Conservation (phyloP, 64 coral and sea anemone species). For the Catalaphyllia jardinei region DNA sequence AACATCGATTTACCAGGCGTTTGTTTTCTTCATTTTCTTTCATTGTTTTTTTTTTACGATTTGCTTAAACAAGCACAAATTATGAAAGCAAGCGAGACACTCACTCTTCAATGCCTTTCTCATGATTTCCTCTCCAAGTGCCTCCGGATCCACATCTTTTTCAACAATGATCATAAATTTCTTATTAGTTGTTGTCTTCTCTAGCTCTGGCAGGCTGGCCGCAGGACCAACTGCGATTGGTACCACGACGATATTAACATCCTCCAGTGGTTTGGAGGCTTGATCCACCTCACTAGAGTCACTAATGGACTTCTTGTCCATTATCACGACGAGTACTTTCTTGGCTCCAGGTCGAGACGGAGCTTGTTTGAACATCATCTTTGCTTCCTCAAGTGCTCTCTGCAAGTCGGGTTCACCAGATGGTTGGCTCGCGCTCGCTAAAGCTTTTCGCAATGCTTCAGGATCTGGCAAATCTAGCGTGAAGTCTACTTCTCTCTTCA, state of each 20-base stretch:
- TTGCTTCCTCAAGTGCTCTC: constrained; percentile 59
- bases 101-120: constrained; percentile 81
- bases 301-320: constrained; percentile 83
- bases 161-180: constrained; percentile 44
- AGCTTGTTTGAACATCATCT: constrained; percentile 61
- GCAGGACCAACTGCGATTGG: constrained; percentile 74
- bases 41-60: no score
- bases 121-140: constrained; percentile 66
- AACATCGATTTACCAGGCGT: no score
- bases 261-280: constrained; percentile 60
- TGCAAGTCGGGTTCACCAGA: constrained; percentile 57
- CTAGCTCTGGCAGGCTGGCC: constrained; percentile 44
- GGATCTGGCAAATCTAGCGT: constrained; percentile 12
- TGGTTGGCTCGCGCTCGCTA: constrained; percentile 25
- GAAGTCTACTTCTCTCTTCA: constrained; percentile 52
- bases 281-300: constrained; percentile 34
- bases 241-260: constrained; percentile 55
- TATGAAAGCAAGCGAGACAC: neutral
- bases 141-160: constrained; percentile 41
- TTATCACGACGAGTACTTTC: constrained; percentile 81
- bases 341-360: constrained; percentile 40
- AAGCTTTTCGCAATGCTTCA: constrained; percentile 24
- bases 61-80: neutral
- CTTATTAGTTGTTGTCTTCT: constrained; percentile 57
- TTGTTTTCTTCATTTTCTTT: no score